Evolutionary conservation across 2,797 vertebrate genomes (phyloP), one percentile per base, ranked within the genome.

Genomic region (Momotus momota): DNA sequence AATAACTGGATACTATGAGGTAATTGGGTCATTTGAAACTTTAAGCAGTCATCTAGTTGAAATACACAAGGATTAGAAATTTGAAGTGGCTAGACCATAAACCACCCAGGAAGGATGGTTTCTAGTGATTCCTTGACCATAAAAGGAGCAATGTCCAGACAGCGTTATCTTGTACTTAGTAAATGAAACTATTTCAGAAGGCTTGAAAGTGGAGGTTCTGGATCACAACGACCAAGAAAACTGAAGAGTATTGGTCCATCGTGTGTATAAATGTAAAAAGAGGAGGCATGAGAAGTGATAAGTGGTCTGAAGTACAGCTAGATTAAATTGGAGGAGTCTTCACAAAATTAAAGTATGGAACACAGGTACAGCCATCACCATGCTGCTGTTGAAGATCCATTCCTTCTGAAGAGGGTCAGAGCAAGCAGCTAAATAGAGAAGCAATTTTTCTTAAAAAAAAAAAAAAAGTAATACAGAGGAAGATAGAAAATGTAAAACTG

Each of bases 91-190:
- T 81, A 25, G 82, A 70, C 48, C 0, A 0, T 65, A 67, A 88
- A 90, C 46, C 65, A 43, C 49, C 57, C 26, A 65, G 62, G 70
- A 84, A 88, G 46, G 35, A 67, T 23, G 45, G 5, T 14, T 60
- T 83, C 52, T 70, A 5, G 43, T 73, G 78, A 93, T 91, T 92
- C 58, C 20, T 88, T 90, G 46, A 70, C 86, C 52, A 23, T 94
- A 90, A 96, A 91, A 92, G 78, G 93, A 89, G 20, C 49, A 71
- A 19, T 41, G 16, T 73, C 19, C 14, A 48, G 51, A 10, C 55
- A 66, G 49, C 75, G 7, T 75, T 94, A 73, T 81, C 43, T 79
- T 88, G 60, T 81, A 6, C 51, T 81, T 79, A 72, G 20, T 75
- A 77, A 82, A 72, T 58, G 21, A 85, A 93, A 93, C 48, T 78